phyloP scores from a whole-genome alignment of 2,113 vertebrate species.

The Sylvicapra grimmia region DNA sequence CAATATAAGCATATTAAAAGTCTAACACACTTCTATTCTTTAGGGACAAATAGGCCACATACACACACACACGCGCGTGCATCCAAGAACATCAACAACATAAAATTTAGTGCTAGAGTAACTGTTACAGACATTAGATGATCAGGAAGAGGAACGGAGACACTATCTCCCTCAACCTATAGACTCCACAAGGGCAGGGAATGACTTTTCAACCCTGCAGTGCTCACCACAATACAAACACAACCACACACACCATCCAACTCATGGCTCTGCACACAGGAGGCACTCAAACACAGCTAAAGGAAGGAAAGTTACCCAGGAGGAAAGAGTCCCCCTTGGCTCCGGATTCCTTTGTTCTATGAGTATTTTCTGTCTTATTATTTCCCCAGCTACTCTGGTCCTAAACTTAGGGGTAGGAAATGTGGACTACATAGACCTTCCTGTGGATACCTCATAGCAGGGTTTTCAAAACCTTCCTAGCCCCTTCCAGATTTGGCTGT shows the following conservation, averaged over 20 bases:
- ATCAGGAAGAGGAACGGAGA: neutral
- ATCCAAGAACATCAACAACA: neutral
- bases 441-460: neutral
- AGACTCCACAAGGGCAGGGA: neutral
- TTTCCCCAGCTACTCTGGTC: neutral
- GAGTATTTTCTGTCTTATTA: neutral
- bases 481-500: neutral
- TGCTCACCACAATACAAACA: neutral
- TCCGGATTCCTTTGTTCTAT: neutral
- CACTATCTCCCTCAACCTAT: neutral
- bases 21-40: constrained; percentile 18
- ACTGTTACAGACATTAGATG: neutral
- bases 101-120: neutral
- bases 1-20: constrained; percentile 29
- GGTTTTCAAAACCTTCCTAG: constrained; percentile 8
- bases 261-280: neutral
- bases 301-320: neutral
- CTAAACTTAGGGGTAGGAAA: neutral
- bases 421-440: neutral
- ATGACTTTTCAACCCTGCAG: constrained; percentile 2
- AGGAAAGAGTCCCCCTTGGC: neutral
- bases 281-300: neutral
- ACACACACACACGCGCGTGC: neutral
- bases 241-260: neutral
- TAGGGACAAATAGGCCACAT: neutral